Conservation (phyloP, 1,140 invertebrate species). For the Saccostrea cuccullata region DNA sequence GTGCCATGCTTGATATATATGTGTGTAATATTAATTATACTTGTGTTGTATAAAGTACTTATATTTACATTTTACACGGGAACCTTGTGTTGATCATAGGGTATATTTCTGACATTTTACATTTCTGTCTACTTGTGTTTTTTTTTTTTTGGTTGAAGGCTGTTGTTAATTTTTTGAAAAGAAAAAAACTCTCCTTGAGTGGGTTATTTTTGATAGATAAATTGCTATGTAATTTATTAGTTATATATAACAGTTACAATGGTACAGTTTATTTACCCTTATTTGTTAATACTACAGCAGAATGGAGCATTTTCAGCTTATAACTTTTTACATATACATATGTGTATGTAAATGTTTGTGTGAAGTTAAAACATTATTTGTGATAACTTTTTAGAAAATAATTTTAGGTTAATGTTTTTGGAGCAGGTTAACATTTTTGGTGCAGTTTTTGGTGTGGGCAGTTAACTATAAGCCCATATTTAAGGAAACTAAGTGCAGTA, state of each 20-base stretch:
- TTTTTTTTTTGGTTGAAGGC: background rate
- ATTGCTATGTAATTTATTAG: too few relatives aligned
- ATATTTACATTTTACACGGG: constrained; percentile 10
- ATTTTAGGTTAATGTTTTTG: too few relatives aligned
- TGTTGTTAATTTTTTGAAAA: background rate
- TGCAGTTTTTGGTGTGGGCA: too few relatives aligned
- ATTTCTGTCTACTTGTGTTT: background rate
- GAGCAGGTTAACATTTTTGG: too few relatives aligned
- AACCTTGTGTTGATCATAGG: constrained; percentile 25
- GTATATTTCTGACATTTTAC: background rate
- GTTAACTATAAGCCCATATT: too few relatives aligned
- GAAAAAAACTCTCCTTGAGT: too few relatives aligned
- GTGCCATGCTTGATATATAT: constrained; percentile 27
- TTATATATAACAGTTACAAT: too few relatives aligned
- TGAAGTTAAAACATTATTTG: background rate
- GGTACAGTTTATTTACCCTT: too few relatives aligned
- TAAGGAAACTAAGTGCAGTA: too few relatives aligned
- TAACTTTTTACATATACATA: too few relatives aligned
- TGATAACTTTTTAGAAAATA: background rate
- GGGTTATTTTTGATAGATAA: too few relatives aligned
- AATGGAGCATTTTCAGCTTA: background rate
- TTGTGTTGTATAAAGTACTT: constrained; percentile 22
- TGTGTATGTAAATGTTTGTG: too few relatives aligned
- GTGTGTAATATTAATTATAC: background rate
- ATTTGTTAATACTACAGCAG: background rate